Evolutionary conservation across 2,797 vertebrate species (phyloP), one percentile per base, ranked within the genome.

Genomic region (Nyctalus aviator): DNA sequence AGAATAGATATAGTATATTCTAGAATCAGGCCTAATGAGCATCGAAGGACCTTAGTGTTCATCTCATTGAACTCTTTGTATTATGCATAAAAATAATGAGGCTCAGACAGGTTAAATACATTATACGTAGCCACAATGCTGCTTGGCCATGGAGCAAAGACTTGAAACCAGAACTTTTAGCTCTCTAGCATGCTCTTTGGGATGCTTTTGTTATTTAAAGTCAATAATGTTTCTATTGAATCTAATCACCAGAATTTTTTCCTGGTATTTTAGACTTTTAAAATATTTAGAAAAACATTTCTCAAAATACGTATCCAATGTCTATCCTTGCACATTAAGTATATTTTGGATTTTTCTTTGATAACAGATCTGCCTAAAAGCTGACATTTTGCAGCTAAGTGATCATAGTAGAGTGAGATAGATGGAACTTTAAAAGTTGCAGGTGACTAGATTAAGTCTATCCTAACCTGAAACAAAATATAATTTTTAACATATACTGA

Each of bases 331-430:
- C 37, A 44, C 15, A 4, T 83, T 66, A 71, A 27, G 18, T 32
- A 30, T 15, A 57, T 91, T 90, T 1, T 35, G 57, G 91, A 66
- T 30, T 81, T 82, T 59, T 27, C 57, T 71, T 82, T 62, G 50
- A 84, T 44, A 72, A 79, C 2, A 48, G 50, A 71, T 87, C 48
- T 48, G 21, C 46, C 11, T n/a, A 37, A 68, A 95, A 68, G 32
- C 32, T 84, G 68, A 21, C 27, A 55, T 90, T 97, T 69, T 93
- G 15, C 62, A 71, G 23, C 8, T 71, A 35, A 77, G n/a, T 86
- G 46, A 50, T 57, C 82, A 25, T 9, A 15, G 20, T 3, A 57
- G 7, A 69, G 17, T 5, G 21, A 93, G 37, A 13, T 27, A 41
- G 9, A 76, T 25, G 5, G 27, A 93, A 79, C 23, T 62, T 17